Conservation (phyloP, 53 echinoderm and acorn worm genomes). For the Stichopus horrens region DNA sequence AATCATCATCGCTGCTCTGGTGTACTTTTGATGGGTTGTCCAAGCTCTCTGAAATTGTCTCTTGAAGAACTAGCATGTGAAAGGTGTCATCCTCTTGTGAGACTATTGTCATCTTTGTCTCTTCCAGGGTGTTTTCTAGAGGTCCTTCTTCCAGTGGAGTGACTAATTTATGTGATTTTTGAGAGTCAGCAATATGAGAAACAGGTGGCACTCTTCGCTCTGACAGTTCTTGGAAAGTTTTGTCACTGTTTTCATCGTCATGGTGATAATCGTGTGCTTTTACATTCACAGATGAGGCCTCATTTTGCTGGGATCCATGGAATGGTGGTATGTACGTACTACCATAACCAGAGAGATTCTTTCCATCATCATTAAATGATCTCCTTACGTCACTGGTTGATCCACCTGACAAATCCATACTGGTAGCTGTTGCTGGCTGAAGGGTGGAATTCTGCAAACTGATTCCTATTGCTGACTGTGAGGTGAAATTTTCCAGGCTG, state of each 20-base stretch:
- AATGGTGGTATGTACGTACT: neutral
- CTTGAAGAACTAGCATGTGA: neutral
- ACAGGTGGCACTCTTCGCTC: neutral
- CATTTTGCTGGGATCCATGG: neutral
- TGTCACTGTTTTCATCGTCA: neutral
- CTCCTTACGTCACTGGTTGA: neutral
- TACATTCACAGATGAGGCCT: neutral
- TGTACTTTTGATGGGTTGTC: neutral
- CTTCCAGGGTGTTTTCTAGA: conserved; percentile 20
- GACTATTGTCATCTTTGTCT: neutral
- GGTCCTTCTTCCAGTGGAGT: conserved; percentile 21
- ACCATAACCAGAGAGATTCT: neutral
- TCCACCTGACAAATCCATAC: neutral
- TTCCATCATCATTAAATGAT: neutral
- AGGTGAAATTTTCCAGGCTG: too few species aligned
- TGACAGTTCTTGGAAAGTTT: neutral
- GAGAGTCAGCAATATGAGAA: neutral
- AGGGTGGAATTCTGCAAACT: too few species aligned
- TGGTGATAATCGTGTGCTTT: neutral
- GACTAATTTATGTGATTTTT: neutral
- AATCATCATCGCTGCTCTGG: neutral
- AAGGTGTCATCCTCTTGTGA: conserved; percentile 13
- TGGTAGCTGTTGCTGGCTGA: neutral
- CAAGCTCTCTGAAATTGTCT: neutral
- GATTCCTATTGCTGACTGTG: too few species aligned